A percentile compares a stretch with the other conserved stretches of the same genome.
phyloP scores from a whole-genome alignment of 2,888 invertebrate genomes.

The Tubulanus polymorphus region DNA sequence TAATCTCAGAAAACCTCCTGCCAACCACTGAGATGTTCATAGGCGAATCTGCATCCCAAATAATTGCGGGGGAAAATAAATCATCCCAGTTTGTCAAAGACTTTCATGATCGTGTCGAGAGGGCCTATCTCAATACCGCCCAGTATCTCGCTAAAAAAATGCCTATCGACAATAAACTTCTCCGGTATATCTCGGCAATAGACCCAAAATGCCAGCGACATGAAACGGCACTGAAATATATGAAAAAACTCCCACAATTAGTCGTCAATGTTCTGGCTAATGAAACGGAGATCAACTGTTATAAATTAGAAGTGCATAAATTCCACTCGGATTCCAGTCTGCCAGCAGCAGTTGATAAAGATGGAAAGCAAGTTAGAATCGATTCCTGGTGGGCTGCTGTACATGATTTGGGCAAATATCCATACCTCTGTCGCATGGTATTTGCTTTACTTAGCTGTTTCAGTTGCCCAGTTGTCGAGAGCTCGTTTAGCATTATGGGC shows the following conservation, averaged over 20 bases:
- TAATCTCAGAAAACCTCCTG: too few species aligned
- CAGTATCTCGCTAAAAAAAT: conserved; percentile 17
- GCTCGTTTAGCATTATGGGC: conserved; percentile 22
- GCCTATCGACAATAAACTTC: conserved; percentile 19
- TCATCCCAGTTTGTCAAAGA: too few species aligned
- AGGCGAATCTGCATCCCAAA: too few species aligned
- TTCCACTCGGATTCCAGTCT: too few species aligned
- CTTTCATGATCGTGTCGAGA: conserved; percentile 3
- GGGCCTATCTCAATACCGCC: conserved; percentile 14
- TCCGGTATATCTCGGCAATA: conserved; percentile 15
- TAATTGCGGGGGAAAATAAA: too few species aligned
- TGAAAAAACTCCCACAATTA: background rate
- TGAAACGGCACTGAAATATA: background rate
- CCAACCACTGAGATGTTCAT: too few species aligned
- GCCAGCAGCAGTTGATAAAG: too few species aligned
- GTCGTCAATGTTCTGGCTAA: background rate
- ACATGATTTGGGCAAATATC: conserved; percentile 10
- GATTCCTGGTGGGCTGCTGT: background rate
- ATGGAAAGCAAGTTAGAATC: too few species aligned
- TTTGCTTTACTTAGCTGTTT: conserved; percentile 15
- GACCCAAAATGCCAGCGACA: conserved; percentile 19
- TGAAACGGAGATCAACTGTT: too few species aligned
- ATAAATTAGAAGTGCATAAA: too few species aligned
- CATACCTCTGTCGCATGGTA: conserved; percentile 15
- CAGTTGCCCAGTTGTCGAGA: conserved; percentile 24